These are phyloP conservation scores for Smithornis capensis DNA, from an alignment of 2,113 vertebrate genomes.

Conservation along the genomic window DNA sequence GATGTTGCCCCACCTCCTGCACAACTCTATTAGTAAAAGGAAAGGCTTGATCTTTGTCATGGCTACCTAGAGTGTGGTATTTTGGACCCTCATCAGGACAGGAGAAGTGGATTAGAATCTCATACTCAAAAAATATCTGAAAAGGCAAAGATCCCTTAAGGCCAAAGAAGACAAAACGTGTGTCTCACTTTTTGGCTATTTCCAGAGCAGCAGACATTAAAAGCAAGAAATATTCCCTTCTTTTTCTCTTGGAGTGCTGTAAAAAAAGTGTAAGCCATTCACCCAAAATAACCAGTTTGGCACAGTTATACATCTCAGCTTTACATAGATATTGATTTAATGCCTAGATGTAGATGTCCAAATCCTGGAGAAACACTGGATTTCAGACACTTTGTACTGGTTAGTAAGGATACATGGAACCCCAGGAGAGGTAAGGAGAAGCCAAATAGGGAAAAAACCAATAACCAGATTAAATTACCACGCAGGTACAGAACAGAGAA, in stretches of 20 bases:
- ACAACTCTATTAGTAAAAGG: not conserved
- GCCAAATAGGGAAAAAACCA: not conserved
- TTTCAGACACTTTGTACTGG: not conserved
- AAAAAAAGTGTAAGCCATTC: not conserved
- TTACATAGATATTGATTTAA: not conserved
- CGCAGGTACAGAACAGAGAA: not conserved
- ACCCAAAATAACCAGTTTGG: not conserved
- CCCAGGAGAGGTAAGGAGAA: not conserved
- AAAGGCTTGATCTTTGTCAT: not conserved
- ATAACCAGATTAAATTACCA: not conserved
- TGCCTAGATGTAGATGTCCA: not conserved
- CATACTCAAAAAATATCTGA: not conserved
- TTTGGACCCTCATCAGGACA: not conserved
- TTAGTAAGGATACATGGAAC: not conserved
- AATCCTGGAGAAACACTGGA: not conserved
- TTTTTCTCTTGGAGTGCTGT: not conserved
- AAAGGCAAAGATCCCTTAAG: not conserved
- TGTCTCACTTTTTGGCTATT: not conserved
- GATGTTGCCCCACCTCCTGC: not conserved
- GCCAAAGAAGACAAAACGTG: not conserved
- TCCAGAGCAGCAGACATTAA: not conserved
- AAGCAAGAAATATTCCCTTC: not conserved
- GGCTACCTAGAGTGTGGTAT: not conserved
- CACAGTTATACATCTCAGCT: not conserved
- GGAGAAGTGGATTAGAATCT: not conserved